These are phyloP conservation scores for Gymnorhina tibicen DNA, from an alignment of 2,113 vertebrate genomes.

Conservation along the genomic window DNA sequence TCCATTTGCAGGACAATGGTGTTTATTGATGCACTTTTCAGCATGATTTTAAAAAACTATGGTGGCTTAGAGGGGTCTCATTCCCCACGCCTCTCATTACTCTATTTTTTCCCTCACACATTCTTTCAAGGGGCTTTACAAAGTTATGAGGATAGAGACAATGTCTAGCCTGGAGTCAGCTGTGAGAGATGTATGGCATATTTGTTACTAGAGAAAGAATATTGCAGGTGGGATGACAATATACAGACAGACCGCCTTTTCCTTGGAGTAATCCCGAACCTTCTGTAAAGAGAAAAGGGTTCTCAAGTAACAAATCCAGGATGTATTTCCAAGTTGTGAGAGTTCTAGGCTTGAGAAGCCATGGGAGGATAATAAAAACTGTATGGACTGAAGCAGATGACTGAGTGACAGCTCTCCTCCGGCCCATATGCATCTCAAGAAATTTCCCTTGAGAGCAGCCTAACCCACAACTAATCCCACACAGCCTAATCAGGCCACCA, in stretches of 20 bases:
- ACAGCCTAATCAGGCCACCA: not conserved
- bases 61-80: not conserved
- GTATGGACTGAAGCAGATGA: not conserved
- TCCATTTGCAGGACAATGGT: not conserved
- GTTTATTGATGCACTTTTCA: not conserved
- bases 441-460: not conserved
- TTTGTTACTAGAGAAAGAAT: not conserved
- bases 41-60: not conserved
- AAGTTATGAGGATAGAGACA: not conserved
- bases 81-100: not conserved
- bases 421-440: not conserved
- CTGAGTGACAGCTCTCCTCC: not conserved
- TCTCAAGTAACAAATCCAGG: not conserved
- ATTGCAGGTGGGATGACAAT: not conserved
- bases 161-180: not conserved
- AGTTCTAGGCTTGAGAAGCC: not conserved
- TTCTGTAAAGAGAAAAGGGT: not conserved
- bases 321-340: not conserved
- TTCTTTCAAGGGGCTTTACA: not conserved
- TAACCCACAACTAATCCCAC: not conserved
- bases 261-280: not conserved
- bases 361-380: not conserved
- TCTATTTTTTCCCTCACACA: not conserved
- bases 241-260: not conserved
- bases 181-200: not conserved